Base-by-base conservation (phyloP, 1,140 invertebrate species). In the Chionoecetes opilio region DNA sequence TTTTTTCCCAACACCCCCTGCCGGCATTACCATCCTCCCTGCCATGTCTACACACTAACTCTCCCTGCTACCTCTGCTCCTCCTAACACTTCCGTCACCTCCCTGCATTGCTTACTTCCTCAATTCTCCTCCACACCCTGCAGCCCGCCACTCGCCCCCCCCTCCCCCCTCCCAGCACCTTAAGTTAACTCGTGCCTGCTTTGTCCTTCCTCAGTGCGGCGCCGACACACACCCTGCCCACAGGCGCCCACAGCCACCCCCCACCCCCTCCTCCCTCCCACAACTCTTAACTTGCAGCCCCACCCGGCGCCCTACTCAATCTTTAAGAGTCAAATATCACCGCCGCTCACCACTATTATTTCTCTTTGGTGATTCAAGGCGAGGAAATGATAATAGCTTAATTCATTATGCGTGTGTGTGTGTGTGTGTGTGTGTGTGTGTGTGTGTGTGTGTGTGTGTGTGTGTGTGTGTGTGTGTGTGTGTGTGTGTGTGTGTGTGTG, bases 371-470 rank as follows among this genome's bases (percentile, higher is more conserved):
- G n/a, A 75, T 75, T 75, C 63, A 75, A 75, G 14, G n/a, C 63
- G 63, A 75, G 63, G n/a, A 75, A 75, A 75, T 75, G 8, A 75
- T 75, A 26, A 75, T 21, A 75, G n/a, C 1, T n/a, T 17, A 75
- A 75, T 75, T 75, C 2, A 2, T 2, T n/a, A 0, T 21, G 6
- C 63, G 63, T 75, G 21, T 75, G 63, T 75, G 63, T 75, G 63
- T 75, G 63, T 75, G 63, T 75, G 63, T 75, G 53, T 75, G 53
- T 75, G 53, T 75, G 53, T 75, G 53, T 75, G 53, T 75, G 53
- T 75, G 53, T 75, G 53, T 75, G 53, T 75, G 53, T 75, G 53
- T 75, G 53, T 75, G 63, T 75, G 63, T 75, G 21, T 75, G 63
- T 75, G 63, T 75, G 63, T 75, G 11, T 75, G n/a, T n/a, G n/a